Conservation (phyloP, 2,797 vertebrate species). For the Pseudopleuronectes americanus region DNA sequence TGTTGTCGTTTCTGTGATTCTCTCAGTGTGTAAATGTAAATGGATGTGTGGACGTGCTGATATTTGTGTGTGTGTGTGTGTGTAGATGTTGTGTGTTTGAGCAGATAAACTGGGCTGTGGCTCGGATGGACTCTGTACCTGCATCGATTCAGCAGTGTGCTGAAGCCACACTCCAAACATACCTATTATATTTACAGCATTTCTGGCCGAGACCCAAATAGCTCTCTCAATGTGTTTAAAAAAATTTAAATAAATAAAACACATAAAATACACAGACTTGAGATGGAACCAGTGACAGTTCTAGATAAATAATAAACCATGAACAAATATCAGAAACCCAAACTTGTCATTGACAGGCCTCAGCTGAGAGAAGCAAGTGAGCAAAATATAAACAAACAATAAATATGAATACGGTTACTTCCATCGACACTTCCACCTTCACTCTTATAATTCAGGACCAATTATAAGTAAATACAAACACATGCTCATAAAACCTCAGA, state of each 20-base stretch:
- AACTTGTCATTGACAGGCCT: constrained; percentile 59
- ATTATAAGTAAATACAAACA: constrained; percentile 77
- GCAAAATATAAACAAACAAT: constrained; percentile 67
- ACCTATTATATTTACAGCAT: constrained; percentile 76
- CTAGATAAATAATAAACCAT: constrained; percentile 68
- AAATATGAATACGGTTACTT: constrained; percentile 77
- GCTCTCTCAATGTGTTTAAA: constrained; percentile 51
- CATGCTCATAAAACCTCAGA: constrained; percentile 69
- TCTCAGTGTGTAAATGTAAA: constrained; percentile 63
- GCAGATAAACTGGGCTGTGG: constrained; percentile 62
- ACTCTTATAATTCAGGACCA: constrained; percentile 76
- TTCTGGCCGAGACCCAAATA: constrained; percentile 65
- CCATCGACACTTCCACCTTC: constrained; percentile 74
- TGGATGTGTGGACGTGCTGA: constrained; percentile 58
- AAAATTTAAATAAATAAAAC: constrained; percentile 42
- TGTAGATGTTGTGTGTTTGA: constrained; percentile 60
- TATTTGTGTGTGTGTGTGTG: constrained; percentile 32
- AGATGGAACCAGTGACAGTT: constrained; percentile 64
- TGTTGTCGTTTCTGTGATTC: constrained; percentile 53
- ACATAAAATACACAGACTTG: constrained; percentile 74
- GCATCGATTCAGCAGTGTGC: constrained; percentile 56
- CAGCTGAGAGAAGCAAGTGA: constrained; percentile 59
- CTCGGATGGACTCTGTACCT: constrained; percentile 58
- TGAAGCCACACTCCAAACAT: constrained; percentile 64
- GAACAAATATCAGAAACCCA: constrained; percentile 52